Base-by-base conservation (phyloP, 2,888 invertebrate species). In the Hermaeophaga mercurialis region DNA sequence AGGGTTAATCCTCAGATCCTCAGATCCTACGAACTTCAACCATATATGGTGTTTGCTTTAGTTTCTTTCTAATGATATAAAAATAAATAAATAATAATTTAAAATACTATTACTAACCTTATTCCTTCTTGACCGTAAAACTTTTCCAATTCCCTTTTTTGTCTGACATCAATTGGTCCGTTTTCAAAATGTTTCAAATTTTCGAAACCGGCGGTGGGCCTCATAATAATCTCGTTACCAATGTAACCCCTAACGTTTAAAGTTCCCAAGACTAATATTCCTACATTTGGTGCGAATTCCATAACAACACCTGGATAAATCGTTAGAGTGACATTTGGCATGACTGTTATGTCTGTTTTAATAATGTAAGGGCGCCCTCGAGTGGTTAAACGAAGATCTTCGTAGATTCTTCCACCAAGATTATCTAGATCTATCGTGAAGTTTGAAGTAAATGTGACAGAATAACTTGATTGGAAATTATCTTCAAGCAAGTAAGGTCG, bases 231-330 rank as follows among this genome's bases (percentile, higher is more conserved):
- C 66, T 90, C 89, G 15, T 85, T 82, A 38, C 86, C 88, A 47
- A 82, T 81, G 47, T 83, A 85, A 0, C 98, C 99, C 59, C 87
- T 80, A 1, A 96, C 97, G 62, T 86, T 84, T 15, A 99, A 79
- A 0, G 89, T 89, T 0, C 99, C 99, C 68, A 99, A 82, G 1
- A 98, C 96, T 17, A 98, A 80, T 59, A 98, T 94, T 0, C 98
- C 97, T 46, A 99, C 92, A 78, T 95, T 96, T 0, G 98, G 94
- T 31, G 90, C 90, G 75, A 99, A 96, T 78, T 97, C 95, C 76
- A 99, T 80, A 6, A 89, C 84, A 0, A 94, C 95, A 4, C 96
- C 96, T 1, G 94, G 89, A 64, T 88, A 85, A 54, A 99, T 93
- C 0, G 87, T 88, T 26, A 99, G 77, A 0, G 89, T 91, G 0